Percentiles rank a stretch among this genome's conserved stretches.
Evolutionary conservation across 2,797 vertebrate species (phyloP).

Genomic region (Argyrosomus regius): DNA sequence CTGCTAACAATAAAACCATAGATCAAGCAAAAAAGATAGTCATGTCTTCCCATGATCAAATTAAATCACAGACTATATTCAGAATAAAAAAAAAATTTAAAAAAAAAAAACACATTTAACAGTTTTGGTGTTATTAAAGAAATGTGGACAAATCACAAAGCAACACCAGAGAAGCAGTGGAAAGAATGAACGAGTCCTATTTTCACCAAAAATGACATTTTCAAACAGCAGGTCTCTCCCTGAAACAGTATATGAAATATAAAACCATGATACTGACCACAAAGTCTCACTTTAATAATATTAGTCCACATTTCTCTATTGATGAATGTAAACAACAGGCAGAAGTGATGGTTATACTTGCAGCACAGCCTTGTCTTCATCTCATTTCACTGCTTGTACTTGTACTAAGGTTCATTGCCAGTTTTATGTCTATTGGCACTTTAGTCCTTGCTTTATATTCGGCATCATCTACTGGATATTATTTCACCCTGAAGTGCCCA

Average conservation of each 20-base stretch:
- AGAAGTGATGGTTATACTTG: background rate
- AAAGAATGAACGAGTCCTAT: slow-evolving; percentile 16
- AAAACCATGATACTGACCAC: background rate
- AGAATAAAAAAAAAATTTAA: no score
- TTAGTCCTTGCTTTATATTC: background rate
- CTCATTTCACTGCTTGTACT: slow-evolving; percentile 17
- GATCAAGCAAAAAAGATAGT: slow-evolving; percentile 1
- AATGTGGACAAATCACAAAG: slow-evolving; percentile 18
- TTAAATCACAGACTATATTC: slow-evolving; percentile 32
- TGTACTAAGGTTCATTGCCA: background rate
- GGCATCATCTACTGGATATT: background rate
- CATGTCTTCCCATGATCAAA: slow-evolving; percentile 33
- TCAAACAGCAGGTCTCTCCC: background rate
- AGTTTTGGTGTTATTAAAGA: slow-evolving; percentile 4
- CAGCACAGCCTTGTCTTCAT: background rate
- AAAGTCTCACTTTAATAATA: background rate
- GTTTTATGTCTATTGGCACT: background rate
- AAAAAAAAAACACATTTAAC: background rate
- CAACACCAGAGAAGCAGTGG: slow-evolving; percentile 41
- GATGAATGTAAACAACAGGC: background rate
- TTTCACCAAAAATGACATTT: background rate
- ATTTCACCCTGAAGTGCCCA: background rate
- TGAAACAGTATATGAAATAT: background rate
- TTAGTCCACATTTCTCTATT: background rate
- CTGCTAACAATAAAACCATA: slow-evolving; percentile 78